Base-by-base conservation (phyloP, 2,113 vertebrate species). In the Pristiophorus japonicus region DNA sequence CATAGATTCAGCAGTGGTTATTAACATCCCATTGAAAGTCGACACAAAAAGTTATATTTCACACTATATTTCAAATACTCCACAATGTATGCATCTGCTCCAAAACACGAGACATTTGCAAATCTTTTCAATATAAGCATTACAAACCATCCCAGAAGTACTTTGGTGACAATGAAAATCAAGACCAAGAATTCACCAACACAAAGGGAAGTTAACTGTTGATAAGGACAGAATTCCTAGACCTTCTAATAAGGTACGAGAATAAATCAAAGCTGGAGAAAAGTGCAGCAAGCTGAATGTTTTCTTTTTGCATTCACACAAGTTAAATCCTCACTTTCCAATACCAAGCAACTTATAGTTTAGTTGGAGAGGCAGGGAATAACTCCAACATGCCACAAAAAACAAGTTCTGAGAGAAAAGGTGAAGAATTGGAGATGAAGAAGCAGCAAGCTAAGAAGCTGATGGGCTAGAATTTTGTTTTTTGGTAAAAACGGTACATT, bases 161-260 rank as follows among this genome's bases (percentile, higher is more conserved):
- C 88, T 92, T 63, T 59, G 30, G 59, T 63, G 88, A 65, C 88
- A 92, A 92, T 92, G 88, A 63, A 92, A 92, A 92, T 92, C 88
- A 92, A 63, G 88, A 63, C 34, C 18, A 63, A 92, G 88, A 92
- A 92, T 63, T 63, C 59, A 92, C 24, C 59, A 63, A 42, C 59
- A 65, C 18, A 42, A 63, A 65, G 18, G 34, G 59, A 92, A 92
- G 16, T 63, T 92, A 38, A 92, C 34, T 63, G 34, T 6, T 91
- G 88, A 63, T 63, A 63, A 65, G 59, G n/a, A 65, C 16, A 38
- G 59, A 92, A 92, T 65, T 65, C 7, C 59, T 24, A 63, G 59
- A 42, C 88, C 27, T n/a, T 30, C 27, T 90, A 63, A 38, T 62
- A 90, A 92, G 38, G 55, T n/a, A 91, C 3, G 30, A 75, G 75